phyloP scores from a whole-genome alignment of 2,888 invertebrate species.

The Sarcophaga caerulescens region DNA sequence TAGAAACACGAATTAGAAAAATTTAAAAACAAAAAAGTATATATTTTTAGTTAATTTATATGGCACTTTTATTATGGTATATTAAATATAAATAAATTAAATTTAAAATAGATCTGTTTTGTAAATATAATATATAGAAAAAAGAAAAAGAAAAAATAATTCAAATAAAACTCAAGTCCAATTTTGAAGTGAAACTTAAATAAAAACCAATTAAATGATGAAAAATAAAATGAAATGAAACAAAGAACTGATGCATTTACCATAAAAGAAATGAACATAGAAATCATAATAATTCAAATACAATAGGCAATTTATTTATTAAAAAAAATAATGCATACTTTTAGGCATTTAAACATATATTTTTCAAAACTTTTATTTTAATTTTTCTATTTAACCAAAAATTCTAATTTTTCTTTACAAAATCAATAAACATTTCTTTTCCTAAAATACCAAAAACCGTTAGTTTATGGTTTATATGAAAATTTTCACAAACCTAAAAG shows the following conservation, averaged over 20 bases:
- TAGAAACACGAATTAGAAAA: conserved; percentile 23
- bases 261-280: conserved; percentile 45
- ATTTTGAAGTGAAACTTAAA: too few relatives aligned
- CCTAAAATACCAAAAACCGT: too few relatives aligned
- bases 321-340: background rate
- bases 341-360: background rate
- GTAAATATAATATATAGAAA: too few relatives aligned
- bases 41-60: conserved; percentile 39
- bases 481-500: too few relatives aligned
- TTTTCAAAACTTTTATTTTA: too few relatives aligned
- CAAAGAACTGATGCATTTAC: conserved; percentile 70
- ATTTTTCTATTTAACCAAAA: too few relatives aligned
- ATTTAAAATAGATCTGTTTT: conserved; percentile 69
- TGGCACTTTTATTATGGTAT: background rate
- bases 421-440: too few relatives aligned
- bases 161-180: too few relatives aligned
- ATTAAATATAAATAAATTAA: conserved; percentile 50
- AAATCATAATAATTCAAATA: background rate
- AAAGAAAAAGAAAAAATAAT: too few relatives aligned
- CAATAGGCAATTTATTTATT: background rate
- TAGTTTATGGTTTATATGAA: too few relatives aligned
- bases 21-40: conserved; percentile 67
- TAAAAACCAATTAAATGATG: too few relatives aligned
- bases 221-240: background rate
- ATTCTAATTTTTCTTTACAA: too few relatives aligned